phyloP scores from a whole-genome alignment of 2,888 invertebrate species.

The Pyrrhia umbra region DNA sequence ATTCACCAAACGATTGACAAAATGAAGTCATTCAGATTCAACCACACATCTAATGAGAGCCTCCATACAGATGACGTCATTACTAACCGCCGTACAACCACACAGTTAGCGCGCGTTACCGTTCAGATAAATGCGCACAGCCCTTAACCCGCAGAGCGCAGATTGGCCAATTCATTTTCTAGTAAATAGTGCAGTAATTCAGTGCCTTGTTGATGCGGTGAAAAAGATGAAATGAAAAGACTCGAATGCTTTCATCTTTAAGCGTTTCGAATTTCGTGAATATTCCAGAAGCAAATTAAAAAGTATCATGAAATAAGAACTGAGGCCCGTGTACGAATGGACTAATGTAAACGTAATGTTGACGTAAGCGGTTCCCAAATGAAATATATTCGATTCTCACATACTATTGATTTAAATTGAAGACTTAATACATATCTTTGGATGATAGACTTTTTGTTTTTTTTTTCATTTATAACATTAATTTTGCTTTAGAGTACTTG shows the following conservation, averaged over 20 bases:
- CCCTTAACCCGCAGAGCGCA: constrained; percentile 50
- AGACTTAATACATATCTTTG: too few species aligned
- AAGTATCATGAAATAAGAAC: too few species aligned
- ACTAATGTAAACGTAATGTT: too few species aligned
- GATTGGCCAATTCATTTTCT: constrained; percentile 69
- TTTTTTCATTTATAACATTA: too few species aligned
- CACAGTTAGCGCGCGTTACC: constrained; percentile 47
- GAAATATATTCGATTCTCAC: too few species aligned
- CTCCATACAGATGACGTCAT: constrained; percentile 56
- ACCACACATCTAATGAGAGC: constrained; percentile 57
- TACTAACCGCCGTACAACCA: constrained; percentile 57
- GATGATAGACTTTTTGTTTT: too few species aligned
- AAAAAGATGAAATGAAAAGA: constrained; percentile 50
- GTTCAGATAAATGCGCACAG: constrained; percentile 51
- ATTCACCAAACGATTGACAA: constrained; percentile 26
- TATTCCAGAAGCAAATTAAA: constrained; percentile 1
- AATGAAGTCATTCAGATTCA: constrained; percentile 51
- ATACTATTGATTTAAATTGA: too few species aligned
- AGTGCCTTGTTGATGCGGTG: constrained; percentile 44
- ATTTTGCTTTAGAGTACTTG: too few species aligned
- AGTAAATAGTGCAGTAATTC: constrained; percentile 65
- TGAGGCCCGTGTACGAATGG: too few species aligned
- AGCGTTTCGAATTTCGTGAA: constrained; percentile 8
- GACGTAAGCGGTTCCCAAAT: too few species aligned
- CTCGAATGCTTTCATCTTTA: constrained; percentile 21